phyloP scores from a whole-genome alignment of 2,888 invertebrate genomes.

The Lomographa bimaculata region DNA sequence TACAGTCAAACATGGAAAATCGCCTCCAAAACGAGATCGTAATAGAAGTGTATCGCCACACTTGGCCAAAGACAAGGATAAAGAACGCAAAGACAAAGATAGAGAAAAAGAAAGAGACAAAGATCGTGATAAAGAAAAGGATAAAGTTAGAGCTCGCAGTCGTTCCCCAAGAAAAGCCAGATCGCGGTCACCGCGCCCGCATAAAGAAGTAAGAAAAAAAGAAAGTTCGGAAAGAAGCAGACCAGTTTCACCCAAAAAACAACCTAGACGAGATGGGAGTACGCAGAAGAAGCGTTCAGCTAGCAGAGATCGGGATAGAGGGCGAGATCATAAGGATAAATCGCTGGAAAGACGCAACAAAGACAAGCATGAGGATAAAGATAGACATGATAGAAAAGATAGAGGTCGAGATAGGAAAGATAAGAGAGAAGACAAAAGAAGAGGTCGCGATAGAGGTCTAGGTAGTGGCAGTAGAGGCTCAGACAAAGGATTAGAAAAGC shows the following conservation, averaged over 20 bases:
- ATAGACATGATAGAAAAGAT: constrained; percentile 87
- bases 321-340: constrained; percentile 75
- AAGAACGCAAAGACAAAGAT: constrained; percentile 72
- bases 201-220: constrained; percentile 73
- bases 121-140: constrained; percentile 79
- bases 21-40: constrained; percentile 71
- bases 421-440: constrained; percentile 78
- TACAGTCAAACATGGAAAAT: constrained; percentile 70
- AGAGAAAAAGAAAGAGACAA: constrained; percentile 74
- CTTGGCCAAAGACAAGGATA: constrained; percentile 71
- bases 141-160: constrained; percentile 74
- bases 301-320: constrained; percentile 80
- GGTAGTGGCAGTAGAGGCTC: constrained; percentile 70
- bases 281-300: constrained; percentile 68
- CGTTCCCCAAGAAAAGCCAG: constrained; percentile 74
- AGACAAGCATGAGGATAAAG: constrained; percentile 82
- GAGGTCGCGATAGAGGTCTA: constrained; percentile 74
- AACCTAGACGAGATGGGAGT: constrained; percentile 66
- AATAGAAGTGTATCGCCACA: constrained; percentile 70
- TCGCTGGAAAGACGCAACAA: constrained; percentile 77
- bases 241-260: constrained; percentile 77
- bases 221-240: constrained; percentile 77
- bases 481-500: constrained; percentile 84
- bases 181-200: constrained; percentile 71
- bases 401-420: constrained; percentile 87